Conservation (phyloP, 2,113 vertebrate genomes). For the Cromileptes altivelis region DNA sequence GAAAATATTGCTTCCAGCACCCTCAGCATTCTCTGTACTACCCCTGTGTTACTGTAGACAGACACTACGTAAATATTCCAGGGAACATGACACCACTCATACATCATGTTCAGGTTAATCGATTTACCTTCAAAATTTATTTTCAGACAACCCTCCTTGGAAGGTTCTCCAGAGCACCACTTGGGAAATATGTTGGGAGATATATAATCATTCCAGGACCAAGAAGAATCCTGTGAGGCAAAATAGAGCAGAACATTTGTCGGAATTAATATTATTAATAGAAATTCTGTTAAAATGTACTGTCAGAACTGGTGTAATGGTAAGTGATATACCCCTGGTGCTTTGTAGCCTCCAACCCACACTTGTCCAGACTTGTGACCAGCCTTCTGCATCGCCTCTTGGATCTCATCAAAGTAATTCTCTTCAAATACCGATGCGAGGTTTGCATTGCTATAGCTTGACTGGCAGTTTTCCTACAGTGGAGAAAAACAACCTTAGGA, state of each 20-base stretch:
- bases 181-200: no score
- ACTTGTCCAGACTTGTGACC: neutral
- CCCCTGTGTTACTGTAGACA: no score
- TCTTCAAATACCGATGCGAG: neutral
- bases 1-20: no score
- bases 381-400: neutral
- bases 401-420: accelerated
- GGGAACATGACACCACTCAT: no score
- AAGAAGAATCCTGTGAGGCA: neutral
- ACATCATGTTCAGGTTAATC: neutral
- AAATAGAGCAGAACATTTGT: neutral
- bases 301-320: neutral
- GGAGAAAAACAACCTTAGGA: neutral
- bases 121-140: neutral
- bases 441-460: neutral
- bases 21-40: no score
- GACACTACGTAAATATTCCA: no score
- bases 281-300: no score
- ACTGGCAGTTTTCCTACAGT: neutral
- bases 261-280: no score
- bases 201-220: accelerated
- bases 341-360: neutral
- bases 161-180: no score
- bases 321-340: neutral
- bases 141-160: neutral